phyloP scores from a whole-genome alignment of 2,797 vertebrate species.

The Enoplosus armatus region DNA sequence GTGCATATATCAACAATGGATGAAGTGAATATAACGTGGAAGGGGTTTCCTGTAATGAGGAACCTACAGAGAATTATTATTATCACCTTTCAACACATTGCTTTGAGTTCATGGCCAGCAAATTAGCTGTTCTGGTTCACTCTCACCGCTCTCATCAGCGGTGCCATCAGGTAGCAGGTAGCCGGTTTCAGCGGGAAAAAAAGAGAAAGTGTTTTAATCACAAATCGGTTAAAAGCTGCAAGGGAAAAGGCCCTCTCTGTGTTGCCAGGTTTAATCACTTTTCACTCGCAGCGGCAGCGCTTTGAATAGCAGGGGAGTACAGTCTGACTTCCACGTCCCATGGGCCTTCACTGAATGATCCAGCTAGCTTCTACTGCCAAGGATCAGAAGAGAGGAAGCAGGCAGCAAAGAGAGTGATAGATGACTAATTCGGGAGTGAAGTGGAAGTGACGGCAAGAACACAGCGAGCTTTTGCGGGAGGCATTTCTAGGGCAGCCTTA shows the following conservation, averaged over 20 bases:
- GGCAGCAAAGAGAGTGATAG: slow-evolving; percentile 15
- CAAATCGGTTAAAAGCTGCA: slow-evolving; percentile 43
- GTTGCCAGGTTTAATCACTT: slow-evolving; percentile 59
- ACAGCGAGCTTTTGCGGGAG: background rate
- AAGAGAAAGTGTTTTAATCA: slow-evolving; percentile 42
- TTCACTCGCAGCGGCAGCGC: slow-evolving; percentile 30
- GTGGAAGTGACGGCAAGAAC: background rate
- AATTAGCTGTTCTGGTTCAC: too few species aligned
- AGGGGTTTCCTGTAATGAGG: background rate
- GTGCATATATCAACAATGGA: background rate
- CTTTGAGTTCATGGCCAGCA: too few species aligned
- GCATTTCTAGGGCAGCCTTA: background rate
- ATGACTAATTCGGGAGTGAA: slow-evolving; percentile 23
- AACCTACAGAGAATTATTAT: background rate
- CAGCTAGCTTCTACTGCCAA: slow-evolving; percentile 14
- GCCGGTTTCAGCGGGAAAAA: too few species aligned
- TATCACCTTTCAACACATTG: too few species aligned
- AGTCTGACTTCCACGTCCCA: slow-evolving; percentile 30
- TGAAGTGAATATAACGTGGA: background rate
- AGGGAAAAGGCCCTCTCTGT: slow-evolving; percentile 27
- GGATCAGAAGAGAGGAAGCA: slow-evolving; percentile 36
- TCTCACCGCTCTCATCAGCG: too few species aligned
- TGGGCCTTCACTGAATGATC: slow-evolving; percentile 26
- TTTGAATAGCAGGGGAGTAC: slow-evolving; percentile 44
- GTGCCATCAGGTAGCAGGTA: too few species aligned